Evolutionary conservation across 23 tunicate species (phyloP), one percentile per base, ranked within the genome.

Genomic region (Pegea sp.): DNA sequence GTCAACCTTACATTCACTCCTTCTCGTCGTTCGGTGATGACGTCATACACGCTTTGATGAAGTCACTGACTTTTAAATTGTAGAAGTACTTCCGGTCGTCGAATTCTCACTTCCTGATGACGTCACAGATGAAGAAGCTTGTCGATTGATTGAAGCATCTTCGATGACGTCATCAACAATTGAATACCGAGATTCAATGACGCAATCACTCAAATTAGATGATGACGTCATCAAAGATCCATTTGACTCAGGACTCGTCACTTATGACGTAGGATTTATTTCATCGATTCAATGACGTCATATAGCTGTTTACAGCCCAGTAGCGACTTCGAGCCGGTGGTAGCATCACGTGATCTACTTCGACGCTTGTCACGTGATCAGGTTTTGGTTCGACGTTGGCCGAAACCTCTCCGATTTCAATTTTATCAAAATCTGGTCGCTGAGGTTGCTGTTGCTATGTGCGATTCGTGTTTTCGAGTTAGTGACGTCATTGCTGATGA

Each of bases 401-500:
- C 81, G 33, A 48, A 49, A 42, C 95, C 95, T 5, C 53, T 84
- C 7, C 48, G 58, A 4, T 77, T 52, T 60, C 98, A 76, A 33
- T 89, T 58, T 51, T 89, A 77, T 61, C 77, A 77, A 57, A 89
- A 89, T 54, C 57, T 88, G 18, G 67, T 89, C 67, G 90, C 98
- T 7, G 90, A 77, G 44, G 90, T 76, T 16, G 66, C 74, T 2
- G 76, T 89, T 0, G 72, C 98, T 5, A 89, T 89, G 72, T 84
- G 95, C 44, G 95, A 84, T 33, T 84, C 95, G 2, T 84, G 95
- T 43, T 84, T 84, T 46, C 95, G 73, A 71, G 95, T 84, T 3
- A 33, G 62, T 24, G 3, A 20, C 3, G 5, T 38, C n/a, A n/a
- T n/a, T n/a, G n/a, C n/a, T n/a, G n/a, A n/a, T n/a, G n/a, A n/a